Evolutionary conservation across 2,113 vertebrate species (phyloP).

Genomic region (Seriola aureovittata): DNA sequence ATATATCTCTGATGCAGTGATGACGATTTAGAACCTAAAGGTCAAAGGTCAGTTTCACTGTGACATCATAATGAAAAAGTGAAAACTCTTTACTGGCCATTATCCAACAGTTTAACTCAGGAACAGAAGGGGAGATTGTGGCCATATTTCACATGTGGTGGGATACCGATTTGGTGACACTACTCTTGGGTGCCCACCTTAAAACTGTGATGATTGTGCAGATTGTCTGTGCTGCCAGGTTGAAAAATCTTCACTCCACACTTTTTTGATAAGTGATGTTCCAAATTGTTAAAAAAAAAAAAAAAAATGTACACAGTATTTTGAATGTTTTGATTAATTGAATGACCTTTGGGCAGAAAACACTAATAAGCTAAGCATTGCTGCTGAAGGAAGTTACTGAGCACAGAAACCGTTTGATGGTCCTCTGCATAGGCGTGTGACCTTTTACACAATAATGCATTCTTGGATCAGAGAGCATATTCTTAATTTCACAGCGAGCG

Average conservation of each 20-base stretch:
- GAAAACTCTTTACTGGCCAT: neutral
- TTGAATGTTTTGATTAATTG: conserved; percentile 54
- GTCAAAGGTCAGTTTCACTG: neutral
- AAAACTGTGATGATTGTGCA: neutral
- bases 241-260: neutral
- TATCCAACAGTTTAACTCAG: neutral
- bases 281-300: neutral
- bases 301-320: conserved; percentile 16
- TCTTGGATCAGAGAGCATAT: conserved; percentile 68
- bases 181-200: neutral
- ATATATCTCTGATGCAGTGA: neutral
- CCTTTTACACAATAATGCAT: conserved; percentile 60
- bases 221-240: neutral
- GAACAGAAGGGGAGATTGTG: neutral
- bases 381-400: conserved; percentile 30
- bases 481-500: conserved; percentile 69
- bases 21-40: neutral
- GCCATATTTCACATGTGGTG: neutral
- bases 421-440: conserved; percentile 42
- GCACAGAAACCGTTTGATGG: conserved; percentile 20
- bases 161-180: neutral
- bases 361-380: conserved; percentile 28
- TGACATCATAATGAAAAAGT: neutral
- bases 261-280: neutral
- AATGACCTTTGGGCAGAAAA: conserved; percentile 49